Evolutionary conservation across 2,888 invertebrate species (phyloP).

Genomic region (Cephalotes varians): DNA sequence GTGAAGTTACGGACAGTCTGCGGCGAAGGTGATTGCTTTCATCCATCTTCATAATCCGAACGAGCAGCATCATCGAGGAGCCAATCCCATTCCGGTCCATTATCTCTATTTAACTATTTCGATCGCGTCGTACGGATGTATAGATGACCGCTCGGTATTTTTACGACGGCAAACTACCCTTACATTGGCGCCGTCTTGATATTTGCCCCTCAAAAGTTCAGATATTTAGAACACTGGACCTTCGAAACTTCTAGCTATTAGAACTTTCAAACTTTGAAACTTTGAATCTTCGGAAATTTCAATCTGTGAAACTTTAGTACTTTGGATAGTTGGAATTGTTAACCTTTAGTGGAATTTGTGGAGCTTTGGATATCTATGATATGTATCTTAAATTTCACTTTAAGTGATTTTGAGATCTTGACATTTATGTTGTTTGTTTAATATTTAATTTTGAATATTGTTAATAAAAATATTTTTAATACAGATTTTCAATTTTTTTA

Average conservation of each 20-base stretch:
- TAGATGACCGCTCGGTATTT: constrained; percentile 31
- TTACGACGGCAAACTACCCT: constrained; percentile 39
- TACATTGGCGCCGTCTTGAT: constrained; percentile 35
- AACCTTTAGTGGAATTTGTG: constrained; percentile 44
- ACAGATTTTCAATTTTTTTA: background rate
- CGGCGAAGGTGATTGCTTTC: constrained; percentile 46
- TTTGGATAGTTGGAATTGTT: constrained; percentile 52
- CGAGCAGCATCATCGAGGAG: constrained; percentile 36
- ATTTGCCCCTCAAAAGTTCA: constrained; percentile 21
- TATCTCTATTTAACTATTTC: constrained; percentile 62
- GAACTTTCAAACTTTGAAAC: constrained; percentile 37
- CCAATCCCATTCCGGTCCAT: constrained; percentile 59
- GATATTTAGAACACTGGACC: constrained; percentile 48
- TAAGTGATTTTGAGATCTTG: background rate
- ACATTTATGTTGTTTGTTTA: background rate
- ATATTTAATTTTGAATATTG: background rate
- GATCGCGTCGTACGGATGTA: constrained; percentile 34
- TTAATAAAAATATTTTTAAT: background rate
- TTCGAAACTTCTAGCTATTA: constrained; percentile 36
- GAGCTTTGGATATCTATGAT: background rate
- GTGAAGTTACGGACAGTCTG: constrained; percentile 31
- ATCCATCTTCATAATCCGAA: constrained; percentile 60
- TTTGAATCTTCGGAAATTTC: constrained; percentile 52
- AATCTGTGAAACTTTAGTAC: constrained; percentile 48
- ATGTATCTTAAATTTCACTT: constrained; percentile 15